Conservation (phyloP, 92 coral and sea anemone genomes). For the Desmophyllum pertusum region DNA sequence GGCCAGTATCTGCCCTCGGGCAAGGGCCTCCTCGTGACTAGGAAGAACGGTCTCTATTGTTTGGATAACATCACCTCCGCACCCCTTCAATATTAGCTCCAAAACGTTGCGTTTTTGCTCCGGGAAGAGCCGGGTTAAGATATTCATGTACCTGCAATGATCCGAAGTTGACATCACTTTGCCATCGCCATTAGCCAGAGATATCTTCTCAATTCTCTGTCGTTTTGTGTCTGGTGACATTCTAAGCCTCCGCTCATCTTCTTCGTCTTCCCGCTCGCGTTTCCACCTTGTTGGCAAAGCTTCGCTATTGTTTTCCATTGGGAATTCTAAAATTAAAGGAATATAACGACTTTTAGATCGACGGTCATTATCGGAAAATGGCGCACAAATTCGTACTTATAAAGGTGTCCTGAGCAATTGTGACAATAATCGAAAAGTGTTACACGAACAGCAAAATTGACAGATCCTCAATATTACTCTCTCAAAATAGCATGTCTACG, state of each 20-base stretch:
- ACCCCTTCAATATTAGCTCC: conserved; percentile 88
- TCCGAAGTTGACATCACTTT: conserved; percentile 58
- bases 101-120: conserved; percentile 92
- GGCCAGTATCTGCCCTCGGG: conserved; percentile 73
- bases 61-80: conserved; percentile 96
- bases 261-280: conserved; percentile 75
- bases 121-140: conserved; percentile 88
- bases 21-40: conserved; percentile 92
- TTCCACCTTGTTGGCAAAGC: conserved; percentile 56
- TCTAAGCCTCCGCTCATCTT: conserved; percentile 47
- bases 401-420: neutral
- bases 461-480: neutral
- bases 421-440: neutral
- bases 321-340: conserved; percentile 54
- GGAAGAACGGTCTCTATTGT: conserved; percentile 95
- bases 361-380: neutral
- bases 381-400: no score
- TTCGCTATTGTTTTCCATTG: conserved; percentile 74
- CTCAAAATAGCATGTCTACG: neutral
- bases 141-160: conserved; percentile 81
- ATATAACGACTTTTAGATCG: neutral
- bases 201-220: conserved; percentile 59
- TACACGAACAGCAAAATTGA: neutral
- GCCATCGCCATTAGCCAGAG: conserved; percentile 56
- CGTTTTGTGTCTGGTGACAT: conserved; percentile 77